Evolutionary conservation across 2,113 vertebrate species (phyloP), one percentile per base, ranked within the genome.

Genomic region (Paedocypris sp.): DNA sequence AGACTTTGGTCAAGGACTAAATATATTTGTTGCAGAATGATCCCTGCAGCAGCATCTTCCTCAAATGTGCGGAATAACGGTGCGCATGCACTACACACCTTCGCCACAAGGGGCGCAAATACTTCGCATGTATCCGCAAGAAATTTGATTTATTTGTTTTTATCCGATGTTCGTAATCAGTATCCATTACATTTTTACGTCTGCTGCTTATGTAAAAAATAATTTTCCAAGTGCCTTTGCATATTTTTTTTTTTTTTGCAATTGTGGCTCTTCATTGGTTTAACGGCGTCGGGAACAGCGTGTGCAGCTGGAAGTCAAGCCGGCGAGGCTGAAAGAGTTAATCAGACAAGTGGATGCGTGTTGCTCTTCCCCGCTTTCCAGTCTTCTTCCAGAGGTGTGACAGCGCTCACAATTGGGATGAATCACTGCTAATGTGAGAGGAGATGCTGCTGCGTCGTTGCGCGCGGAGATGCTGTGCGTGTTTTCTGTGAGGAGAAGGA

Each of bases 361-460:
- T 43, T 42, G 54, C 16, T 58, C 38, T 57, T 42, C 39, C 23
- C 36, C 43, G 53, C 32, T 57, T 57, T 36, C 39, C 54, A 45
- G 53, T 29, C 39, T 43, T 20, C 7, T 26, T 39, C 52, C 52
- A 29, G 36, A 18, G 52, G 35, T 43, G 54, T 58, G 54, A 58
- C 54, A 32, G 54, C 26, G 25, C 18, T 56, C 28, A 8, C n/a
- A 31, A 31, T 10, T 29, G 26, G 26, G 54, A 19, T 45, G 26
- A 9, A 43, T 41, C 10, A 41, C 3, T 13, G 11, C 38, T 29
- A 22, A 43, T 15, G 7, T 43, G 16, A 43, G 11, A 20, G 38
- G 42, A 42, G 16, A 58, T 13, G 39, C 20, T 57, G 5, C 11
- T 31, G 32, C 22, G n/a, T 45, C 2, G 15, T 12, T 12, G 38